Base-by-base conservation (phyloP, 2,888 invertebrate species). In the Apotomis turbidana region DNA sequence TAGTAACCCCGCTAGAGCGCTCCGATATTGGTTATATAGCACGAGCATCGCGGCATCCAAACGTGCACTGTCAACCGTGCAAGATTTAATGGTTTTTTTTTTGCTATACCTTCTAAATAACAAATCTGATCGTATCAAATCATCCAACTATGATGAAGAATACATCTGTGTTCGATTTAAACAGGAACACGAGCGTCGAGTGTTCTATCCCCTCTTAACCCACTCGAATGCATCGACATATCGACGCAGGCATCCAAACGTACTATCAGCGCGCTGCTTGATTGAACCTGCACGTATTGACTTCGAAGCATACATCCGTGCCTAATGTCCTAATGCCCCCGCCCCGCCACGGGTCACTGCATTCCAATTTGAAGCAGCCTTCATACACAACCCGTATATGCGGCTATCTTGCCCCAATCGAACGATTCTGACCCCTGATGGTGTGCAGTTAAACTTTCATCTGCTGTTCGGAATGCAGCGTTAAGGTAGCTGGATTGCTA, bases 351-450 rank as follows among this genome's bases (percentile, higher is more conserved):
- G 83, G 86, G 80, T 88, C 85, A 84, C 80, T 84, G 87, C 84
- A 78, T 84, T 83, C 84, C 83, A 87, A 87, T 88, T 86, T 84
- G 81, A 85, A 83, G 79, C 79, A 78, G 80, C 82, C 82, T 83
- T 79, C 82, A 86, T 83, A 82, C 83, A 78, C 79, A 68, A 71
- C 9, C 52, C 52, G 60, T 60, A 49, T 51, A 41, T 71, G 67
- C 57, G 55, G 55, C 44, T 15, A 66, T 27, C 51, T 15, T n/a
- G 52, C 36, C 52, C 12, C 15, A 54, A 58, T 63, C 44, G 12
- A 49, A 46, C 72, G 63, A 63, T 59, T 68, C 62, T 68, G 36
- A 58, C 41, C 71, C n/a, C 51, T 68, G 44, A 58, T 68, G 46
- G 6, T 58, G n/a, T n/a, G 9, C 13, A 38, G 5, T 51, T 46